phyloP scores from a whole-genome alignment of 2,113 vertebrate species.

The Semnopithecus entellus region DNA sequence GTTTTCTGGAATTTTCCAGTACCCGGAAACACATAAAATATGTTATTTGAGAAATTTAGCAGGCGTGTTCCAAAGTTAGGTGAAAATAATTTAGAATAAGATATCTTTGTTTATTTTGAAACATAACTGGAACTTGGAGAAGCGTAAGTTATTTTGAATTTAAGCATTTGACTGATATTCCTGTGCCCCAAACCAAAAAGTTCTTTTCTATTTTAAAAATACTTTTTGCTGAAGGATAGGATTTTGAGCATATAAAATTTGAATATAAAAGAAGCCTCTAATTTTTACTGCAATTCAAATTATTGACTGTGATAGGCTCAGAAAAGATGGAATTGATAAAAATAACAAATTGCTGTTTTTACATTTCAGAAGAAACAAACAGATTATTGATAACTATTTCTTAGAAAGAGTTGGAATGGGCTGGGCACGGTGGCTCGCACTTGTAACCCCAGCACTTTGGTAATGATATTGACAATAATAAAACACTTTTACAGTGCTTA shows the following conservation, averaged over 20 bases:
- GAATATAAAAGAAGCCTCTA: slow-evolving; percentile 7
- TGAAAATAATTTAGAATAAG: slow-evolving; percentile 82
- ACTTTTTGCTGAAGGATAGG: background rate
- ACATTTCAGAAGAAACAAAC: background rate
- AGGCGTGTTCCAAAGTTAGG: slow-evolving; percentile 74
- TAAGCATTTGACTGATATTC: slow-evolving; percentile 75
- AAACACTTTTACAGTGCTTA: rapidly evolving
- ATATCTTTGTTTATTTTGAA: slow-evolving; percentile 82
- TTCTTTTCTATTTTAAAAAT: background rate
- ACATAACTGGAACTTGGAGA: slow-evolving; percentile 83
- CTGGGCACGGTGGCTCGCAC: no score
- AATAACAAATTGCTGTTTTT: background rate
- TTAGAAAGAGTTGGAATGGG: background rate
- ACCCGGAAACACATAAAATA: slow-evolving; percentile 78
- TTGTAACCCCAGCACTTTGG: no score
- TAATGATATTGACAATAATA: background rate
- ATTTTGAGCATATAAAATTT: background rate
- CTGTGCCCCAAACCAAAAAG: background rate
- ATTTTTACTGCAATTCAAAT: background rate
- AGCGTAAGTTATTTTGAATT: slow-evolving; percentile 73
- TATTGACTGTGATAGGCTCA: background rate
- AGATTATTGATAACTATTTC: background rate
- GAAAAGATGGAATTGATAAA: slow-evolving; percentile 50
- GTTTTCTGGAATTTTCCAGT: slow-evolving; percentile 79
- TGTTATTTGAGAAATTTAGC: slow-evolving; percentile 77